Base-by-base conservation (phyloP, 2,797 vertebrate genomes). In the Spondyliosoma cantharus region DNA sequence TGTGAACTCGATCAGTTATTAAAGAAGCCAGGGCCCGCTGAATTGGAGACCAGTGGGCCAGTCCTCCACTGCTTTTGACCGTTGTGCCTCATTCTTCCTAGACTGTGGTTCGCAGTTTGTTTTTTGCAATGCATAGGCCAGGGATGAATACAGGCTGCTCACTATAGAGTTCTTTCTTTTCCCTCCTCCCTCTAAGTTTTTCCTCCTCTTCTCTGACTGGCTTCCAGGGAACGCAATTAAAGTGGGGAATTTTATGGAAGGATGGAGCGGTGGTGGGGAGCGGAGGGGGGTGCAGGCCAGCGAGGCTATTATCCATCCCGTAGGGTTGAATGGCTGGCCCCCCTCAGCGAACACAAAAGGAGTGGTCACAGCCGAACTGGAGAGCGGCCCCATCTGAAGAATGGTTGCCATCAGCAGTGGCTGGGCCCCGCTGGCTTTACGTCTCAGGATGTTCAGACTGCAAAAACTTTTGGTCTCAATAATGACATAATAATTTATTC, bases 1-100 rank as follows among this genome's bases (percentile, higher is more conserved):
- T 94, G 95, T 92, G 91, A 91, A 85, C 94, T 95, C 93, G 90
- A 91, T 95, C 95, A 88, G 94, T 93, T 94, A 90, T 94, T 93
- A 90, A 94, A 92, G 95, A 94, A 93, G 93, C 92, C 92, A 92
- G 87, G 93, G 92, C 84, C 87, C 53, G 74, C 86, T 92, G 90
- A 94, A 92, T 92, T 95, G 91, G 93, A 91, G 94, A 91, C 93
- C 71, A 78, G 86, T 90, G 88, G 92, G 90, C 89, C 74, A 92
- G 93, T 93, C 92, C 90, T 94, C 90, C 84, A 94, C 91, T 86
- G 91, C 94, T 95, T 94, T 93, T 95, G 95, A 93, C 94, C 90
- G 74, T 90, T 89, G 90, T 84, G 84, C 83, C 83, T 92, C 88
- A 77, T 95, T 95, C 93, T 95, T 93, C 79, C 20, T 71, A 74